A percentile compares a stretch with the other conserved stretches of the same genome.
phyloP scores from a whole-genome alignment of 2,113 vertebrate genomes.

The Prunella fulvescens region DNA sequence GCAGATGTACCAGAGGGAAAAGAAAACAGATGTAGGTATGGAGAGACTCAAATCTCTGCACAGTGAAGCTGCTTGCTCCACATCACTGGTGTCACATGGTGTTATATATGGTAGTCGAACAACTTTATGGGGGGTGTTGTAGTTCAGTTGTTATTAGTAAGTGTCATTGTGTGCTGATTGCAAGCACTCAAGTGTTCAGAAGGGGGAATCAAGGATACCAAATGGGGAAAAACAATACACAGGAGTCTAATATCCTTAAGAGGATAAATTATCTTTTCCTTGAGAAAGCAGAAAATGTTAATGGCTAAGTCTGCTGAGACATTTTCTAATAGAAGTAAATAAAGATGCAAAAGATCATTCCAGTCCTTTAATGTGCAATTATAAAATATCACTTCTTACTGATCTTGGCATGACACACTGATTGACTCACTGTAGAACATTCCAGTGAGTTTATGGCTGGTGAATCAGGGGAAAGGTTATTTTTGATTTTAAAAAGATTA shows the following conservation, averaged over 20 bases:
- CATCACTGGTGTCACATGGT: background rate
- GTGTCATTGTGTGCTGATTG: constrained; percentile 67
- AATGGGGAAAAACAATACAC: constrained; percentile 73
- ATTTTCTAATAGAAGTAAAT: constrained; percentile 71
- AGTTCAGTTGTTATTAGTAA: constrained; percentile 60
- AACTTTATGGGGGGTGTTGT: constrained; percentile 22
- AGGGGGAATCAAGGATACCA: constrained; percentile 61
- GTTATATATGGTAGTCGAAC: constrained; percentile 20
- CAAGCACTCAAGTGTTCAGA: constrained; percentile 68
- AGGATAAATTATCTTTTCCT: constrained; percentile 76
- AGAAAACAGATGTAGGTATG: constrained; percentile 61
- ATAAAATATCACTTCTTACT: background rate
- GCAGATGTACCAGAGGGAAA: constrained; percentile 49
- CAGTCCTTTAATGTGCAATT: constrained; percentile 32
- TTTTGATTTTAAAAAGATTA: background rate
- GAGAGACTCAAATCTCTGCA: background rate
- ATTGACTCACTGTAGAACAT: background rate
- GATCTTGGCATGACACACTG: background rate
- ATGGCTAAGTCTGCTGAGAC: constrained; percentile 56
- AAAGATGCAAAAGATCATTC: constrained; percentile 63
- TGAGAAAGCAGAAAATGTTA: constrained; percentile 73
- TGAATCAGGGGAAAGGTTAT: background rate
- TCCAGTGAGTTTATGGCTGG: background rate
- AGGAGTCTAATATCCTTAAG: constrained; percentile 74
- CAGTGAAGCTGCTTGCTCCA: constrained; percentile 11